Base-by-base conservation (phyloP, 2,113 vertebrate species). In the Conger conger region DNA sequence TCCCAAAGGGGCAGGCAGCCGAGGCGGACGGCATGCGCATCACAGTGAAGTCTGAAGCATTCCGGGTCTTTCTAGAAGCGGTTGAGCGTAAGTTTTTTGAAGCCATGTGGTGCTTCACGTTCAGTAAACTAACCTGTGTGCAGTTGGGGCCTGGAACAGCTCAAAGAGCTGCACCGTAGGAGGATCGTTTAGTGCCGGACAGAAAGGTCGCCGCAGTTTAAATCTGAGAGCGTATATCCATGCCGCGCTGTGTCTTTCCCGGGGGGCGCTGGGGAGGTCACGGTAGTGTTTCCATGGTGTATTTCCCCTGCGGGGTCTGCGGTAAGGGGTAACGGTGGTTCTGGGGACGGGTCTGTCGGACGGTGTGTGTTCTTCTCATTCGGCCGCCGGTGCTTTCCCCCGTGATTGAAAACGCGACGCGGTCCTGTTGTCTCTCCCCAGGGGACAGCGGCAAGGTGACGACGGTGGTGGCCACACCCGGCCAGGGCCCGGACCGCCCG, bases 361-460 rank as follows among this genome's bases (percentile, higher is more conserved):
- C 45, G 6, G 7, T 13, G 11, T 13, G 11, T 13, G 45, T 13
- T 50, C 45, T 15, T 50, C 45, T 50, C 45, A 50, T 13, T 8
- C 9, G 45, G 45, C 45, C 7, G 11, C 45, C 8, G 0, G 45
- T 8, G 45, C 8, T 42, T 42, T 13, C 45, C 45, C 45, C 45
- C 5, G 45, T 1, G 15, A 13, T 13, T 13, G 45, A 13, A 50
- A 50, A 50, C 45, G n/a, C 45, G 11, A 50, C 11, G 0, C 45
- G 11, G 45, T 50, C 45, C 45, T 13, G 57, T n/a, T 63, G 57
- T 63, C 38, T 35, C 54, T 82, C 35, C 73, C 84, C 87, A 97
- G 97, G 97, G 90, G 97, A 98, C 93, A 97, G 96, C 37, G 94
- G 96, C 73, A 97, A 98, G 92, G 96, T 98, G 93, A 98, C 96